Evolutionary conservation across 2,797 vertebrate genomes (phyloP), one percentile per base, ranked within the genome.

Genomic region (Rachycentron canadum): DNA sequence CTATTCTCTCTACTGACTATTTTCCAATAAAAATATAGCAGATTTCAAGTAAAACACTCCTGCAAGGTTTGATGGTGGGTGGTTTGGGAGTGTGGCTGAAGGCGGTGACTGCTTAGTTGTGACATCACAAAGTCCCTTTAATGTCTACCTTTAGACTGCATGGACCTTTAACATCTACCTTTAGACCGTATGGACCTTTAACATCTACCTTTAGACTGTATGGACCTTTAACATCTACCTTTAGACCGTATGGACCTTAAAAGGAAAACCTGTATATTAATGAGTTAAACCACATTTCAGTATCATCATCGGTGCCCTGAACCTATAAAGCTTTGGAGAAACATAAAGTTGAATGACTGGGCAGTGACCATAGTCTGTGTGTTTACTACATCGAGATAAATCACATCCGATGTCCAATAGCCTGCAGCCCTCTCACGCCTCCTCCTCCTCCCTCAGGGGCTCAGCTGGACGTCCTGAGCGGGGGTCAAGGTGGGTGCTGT

Each of bases 401-500:
- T 62, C 50, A 53, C 23, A 56, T 52, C 23, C 8, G 25, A 60
- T 21, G 34, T 59, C 28, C 71, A 65, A 3, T 41, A 60, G 45
- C 38, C 17, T 47, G 26, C 43, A 80, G 45, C 50, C n/a, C 0
- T 62, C 34, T 8, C 63, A 43, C 57, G 19, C 62, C 58, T 43
- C 66, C 16, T 67, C 69, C 19, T 47, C 57, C 32, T 69, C 79
- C 78, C 83, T 83, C 53, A 9, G 65, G 86, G 88, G 82, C 90
- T 88, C 82, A 86, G 89, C 89, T 90, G 87, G 84, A 89, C 50
- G 76, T 85, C 84, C 87, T 79, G 78, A 86, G 85, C 63, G 56
- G 69, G 85, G 90, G 91, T 94, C 93, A 94, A 95, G 93, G 94
- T 94, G 91, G 85, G 87, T 90, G 80, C 82, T 76, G 76, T 73